phyloP scores from a whole-genome alignment of 2,888 invertebrate genomes.

The Amiota mariae region DNA sequence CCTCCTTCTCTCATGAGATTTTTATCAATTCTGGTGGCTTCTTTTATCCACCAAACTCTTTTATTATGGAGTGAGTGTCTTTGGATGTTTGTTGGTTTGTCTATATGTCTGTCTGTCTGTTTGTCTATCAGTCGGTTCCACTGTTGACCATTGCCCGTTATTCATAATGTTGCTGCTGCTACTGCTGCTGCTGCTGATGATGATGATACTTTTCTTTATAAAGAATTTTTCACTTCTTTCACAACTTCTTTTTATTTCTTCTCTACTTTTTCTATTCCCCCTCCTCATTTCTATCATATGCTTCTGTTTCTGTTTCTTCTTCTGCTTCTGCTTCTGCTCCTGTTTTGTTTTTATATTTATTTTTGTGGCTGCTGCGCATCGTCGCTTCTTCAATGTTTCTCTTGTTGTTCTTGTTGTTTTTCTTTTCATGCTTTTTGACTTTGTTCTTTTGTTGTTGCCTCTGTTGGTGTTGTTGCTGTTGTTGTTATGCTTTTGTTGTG shows the following conservation, averaged over 20 bases:
- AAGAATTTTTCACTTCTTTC: no score
- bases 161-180: conserved; percentile 4
- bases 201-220: neutral
- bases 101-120: no score
- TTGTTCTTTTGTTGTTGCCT: neutral
- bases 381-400: conserved; percentile 6
- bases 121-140: no score
- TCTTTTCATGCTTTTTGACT: neutral
- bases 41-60: no score
- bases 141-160: neutral
- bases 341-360: neutral
- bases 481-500: conserved; percentile 66
- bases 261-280: no score
- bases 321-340: conserved; percentile 1
- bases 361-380: conserved; percentile 9
- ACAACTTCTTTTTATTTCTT: no score
- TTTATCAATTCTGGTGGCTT: no score
- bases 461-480: conserved; percentile 21
- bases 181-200: neutral
- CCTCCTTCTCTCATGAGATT: no score
- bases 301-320: neutral
- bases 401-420: conserved; percentile 1
- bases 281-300: neutral
- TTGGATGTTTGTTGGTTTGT: no score
- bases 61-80: no score